Conservation (phyloP, 2,888 invertebrate genomes). For the Drosophila quasianomalipes region DNA sequence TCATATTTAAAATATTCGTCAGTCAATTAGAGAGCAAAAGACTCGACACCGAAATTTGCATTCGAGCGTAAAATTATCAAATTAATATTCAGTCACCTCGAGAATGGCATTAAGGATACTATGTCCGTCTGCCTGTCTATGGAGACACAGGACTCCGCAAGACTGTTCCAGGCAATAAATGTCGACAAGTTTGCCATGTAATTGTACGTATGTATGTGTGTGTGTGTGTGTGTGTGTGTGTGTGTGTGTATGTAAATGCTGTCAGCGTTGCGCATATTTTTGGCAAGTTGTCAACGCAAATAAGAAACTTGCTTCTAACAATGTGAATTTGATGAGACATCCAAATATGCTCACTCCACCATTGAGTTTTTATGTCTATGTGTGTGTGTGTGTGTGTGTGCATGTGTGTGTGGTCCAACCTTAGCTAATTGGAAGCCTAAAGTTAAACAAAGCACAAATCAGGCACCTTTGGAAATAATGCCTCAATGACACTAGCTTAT, state of each 20-base stretch:
- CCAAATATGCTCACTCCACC: conserved; percentile 53
- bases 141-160: conserved; percentile 1
- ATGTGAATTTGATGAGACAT: conserved; percentile 74
- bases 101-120: conserved; percentile 19
- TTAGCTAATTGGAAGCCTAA: conserved; percentile 61
- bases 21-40: conserved; percentile 77
- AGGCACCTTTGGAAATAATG: conserved; percentile 2
- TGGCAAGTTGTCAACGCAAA: conserved; percentile 73
- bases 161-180: conserved; percentile 61
- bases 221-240: neutral
- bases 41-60: conserved; percentile 78
- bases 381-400: neutral
- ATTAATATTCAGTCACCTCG: conserved; percentile 72
- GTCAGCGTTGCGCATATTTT: conserved; percentile 59
- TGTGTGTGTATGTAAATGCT: conserved; percentile 26
- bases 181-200: conserved; percentile 59
- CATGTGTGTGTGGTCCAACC: conserved; percentile 20
- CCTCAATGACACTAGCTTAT: conserved; percentile 4
- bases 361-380: neutral
- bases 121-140: neutral
- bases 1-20: conserved; percentile 80
- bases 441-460: conserved; percentile 39
- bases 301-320: conserved; percentile 67
- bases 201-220: neutral
- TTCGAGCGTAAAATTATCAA: conserved; percentile 79